These are phyloP conservation scores for Noctuana brunneofusca DNA, from an alignment of 2,888 invertebrate species.

Conservation along the genomic window DNA sequence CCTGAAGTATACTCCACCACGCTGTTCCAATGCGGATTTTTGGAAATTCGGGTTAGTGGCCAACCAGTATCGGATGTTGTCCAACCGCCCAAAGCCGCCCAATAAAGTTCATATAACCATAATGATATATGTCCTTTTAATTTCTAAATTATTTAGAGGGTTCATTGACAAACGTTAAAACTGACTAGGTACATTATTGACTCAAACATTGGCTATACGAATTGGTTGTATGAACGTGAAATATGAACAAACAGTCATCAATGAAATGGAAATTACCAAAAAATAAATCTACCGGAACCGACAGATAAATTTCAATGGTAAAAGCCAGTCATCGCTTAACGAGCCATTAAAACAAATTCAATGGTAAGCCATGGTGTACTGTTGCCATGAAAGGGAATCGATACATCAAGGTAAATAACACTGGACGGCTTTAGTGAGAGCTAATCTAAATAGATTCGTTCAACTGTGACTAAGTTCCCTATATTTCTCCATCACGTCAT, in stretches of 20 bases:
- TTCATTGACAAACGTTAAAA: not conserved
- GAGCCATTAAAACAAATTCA: slow-evolving; percentile 50
- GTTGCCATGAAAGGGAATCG: slow-evolving; percentile 39
- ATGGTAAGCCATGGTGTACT: slow-evolving; percentile 35
- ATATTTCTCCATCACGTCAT: slow-evolving; percentile 65
- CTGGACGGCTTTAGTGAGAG: slow-evolving; percentile 44
- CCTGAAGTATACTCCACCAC: too few relatives aligned
- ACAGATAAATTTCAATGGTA: slow-evolving; percentile 42
- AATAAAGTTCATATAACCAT: too few relatives aligned
- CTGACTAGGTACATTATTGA: not conserved
- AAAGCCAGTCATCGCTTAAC: slow-evolving; percentile 49
- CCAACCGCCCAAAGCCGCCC: too few relatives aligned
- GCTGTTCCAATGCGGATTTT: too few relatives aligned
- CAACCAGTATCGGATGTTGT: too few relatives aligned
- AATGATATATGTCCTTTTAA: too few relatives aligned
- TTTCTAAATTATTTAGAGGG: too few relatives aligned
- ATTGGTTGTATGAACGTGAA: not conserved
- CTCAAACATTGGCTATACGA: not conserved
- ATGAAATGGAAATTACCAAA: slow-evolving; percentile 36
- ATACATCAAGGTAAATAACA: slow-evolving; percentile 41
- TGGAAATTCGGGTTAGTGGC: too few relatives aligned
- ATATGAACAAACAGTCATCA: slow-evolving; percentile 7
- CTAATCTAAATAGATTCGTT: slow-evolving; percentile 57
- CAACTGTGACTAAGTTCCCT: slow-evolving; percentile 63
- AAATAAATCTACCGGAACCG: slow-evolving; percentile 63